These are phyloP conservation scores for Laupala kohalensis DNA, from an alignment of 1,140 invertebrate species.

Conservation along the genomic window DNA sequence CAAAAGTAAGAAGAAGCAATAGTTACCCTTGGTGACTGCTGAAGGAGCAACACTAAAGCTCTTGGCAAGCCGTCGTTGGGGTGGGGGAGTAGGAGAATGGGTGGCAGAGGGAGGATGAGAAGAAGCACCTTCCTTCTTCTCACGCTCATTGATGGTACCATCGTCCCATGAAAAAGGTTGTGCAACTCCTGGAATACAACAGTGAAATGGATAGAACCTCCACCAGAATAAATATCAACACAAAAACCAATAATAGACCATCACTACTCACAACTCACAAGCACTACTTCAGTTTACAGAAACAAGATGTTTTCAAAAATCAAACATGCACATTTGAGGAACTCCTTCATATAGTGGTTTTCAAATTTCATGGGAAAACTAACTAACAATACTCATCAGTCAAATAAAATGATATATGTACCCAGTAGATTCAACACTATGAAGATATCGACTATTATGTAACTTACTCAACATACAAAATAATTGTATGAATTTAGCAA, in stretches of 20 bases:
- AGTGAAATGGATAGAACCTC: slow-evolving; percentile 13
- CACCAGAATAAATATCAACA: slow-evolving; percentile 17
- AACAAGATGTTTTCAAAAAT: too few species aligned
- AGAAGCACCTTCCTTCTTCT: slow-evolving; percentile 27
- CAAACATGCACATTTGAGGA: too few species aligned
- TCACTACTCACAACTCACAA: background rate
- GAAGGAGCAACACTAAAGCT: slow-evolving; percentile 73
- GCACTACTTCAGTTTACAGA: background rate
- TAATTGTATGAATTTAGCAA: too few species aligned
- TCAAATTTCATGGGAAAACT: too few species aligned
- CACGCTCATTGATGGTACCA: slow-evolving; percentile 16
- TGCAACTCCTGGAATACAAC: slow-evolving; percentile 31
- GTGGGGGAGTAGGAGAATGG: slow-evolving; percentile 46
- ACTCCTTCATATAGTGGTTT: too few species aligned
- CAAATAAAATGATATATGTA: too few species aligned
- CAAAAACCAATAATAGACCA: background rate
- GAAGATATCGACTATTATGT: too few species aligned
- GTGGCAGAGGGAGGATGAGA: slow-evolving; percentile 35
- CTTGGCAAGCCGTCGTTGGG: slow-evolving; percentile 70
- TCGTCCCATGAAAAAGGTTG: slow-evolving; percentile 35
- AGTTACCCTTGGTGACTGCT: slow-evolving; percentile 40
- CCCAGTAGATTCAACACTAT: too few species aligned
- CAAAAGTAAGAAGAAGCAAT: slow-evolving; percentile 10
- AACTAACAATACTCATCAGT: too few species aligned
- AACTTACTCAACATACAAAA: too few species aligned